Conservation (phyloP, 92 coral and sea anemone species). For the Pocillopora meandrina region DNA sequence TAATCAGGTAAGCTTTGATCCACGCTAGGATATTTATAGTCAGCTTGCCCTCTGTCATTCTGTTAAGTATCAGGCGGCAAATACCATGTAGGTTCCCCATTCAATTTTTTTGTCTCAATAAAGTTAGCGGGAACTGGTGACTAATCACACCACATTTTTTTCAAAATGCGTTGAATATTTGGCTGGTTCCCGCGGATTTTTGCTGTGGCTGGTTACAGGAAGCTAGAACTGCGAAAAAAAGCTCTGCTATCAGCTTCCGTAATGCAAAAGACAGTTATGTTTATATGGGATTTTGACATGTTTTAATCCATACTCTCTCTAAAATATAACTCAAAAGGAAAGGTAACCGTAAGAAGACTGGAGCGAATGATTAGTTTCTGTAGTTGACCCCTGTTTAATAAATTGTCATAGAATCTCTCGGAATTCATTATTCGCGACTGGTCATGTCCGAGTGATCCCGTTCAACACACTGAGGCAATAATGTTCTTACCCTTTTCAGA, state of each 20-base stretch:
- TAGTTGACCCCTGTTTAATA: neutral
- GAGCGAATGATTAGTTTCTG: neutral
- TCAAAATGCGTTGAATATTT: neutral
- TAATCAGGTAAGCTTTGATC: neutral
- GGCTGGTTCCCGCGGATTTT: constrained; percentile 5
- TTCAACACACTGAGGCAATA: too few relatives aligned
- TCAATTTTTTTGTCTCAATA: neutral
- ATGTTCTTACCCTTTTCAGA: too few relatives aligned
- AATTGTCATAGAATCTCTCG: too few relatives aligned
- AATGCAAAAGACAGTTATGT: too few relatives aligned
- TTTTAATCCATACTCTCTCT: constrained; percentile 4
- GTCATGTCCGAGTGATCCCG: too few relatives aligned
- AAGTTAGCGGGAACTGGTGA: neutral
- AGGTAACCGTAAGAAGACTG: neutral
- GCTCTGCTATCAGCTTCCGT: neutral
- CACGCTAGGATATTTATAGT: neutral
- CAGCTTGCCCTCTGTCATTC: too few relatives aligned
- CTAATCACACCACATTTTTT: neutral
- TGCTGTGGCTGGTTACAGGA: neutral
- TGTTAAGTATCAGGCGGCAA: neutral
- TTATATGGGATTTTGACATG: neutral
- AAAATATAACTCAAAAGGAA: neutral
- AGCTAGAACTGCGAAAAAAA: neutral
- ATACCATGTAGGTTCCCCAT: neutral
- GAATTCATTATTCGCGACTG: too few relatives aligned